Conservation (phyloP, 1,140 invertebrate species). For the Lepidurus arcticus region DNA sequence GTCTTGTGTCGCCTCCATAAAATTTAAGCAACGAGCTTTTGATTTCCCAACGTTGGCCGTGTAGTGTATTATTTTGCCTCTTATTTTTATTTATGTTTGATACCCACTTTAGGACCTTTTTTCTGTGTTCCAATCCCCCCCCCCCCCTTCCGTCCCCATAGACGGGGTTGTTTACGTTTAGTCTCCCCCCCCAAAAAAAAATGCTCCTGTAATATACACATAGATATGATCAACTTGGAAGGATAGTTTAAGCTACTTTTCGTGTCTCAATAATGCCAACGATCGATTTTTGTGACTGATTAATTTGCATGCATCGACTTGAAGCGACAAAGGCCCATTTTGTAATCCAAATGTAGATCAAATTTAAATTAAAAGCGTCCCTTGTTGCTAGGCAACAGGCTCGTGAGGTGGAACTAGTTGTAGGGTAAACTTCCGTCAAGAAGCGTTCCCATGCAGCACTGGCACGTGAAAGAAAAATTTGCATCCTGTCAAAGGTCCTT, state of each 20-base stretch:
- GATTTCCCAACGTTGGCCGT: neutral
- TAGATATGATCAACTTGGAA: neutral
- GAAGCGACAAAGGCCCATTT: too few species aligned
- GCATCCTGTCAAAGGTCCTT: too few species aligned
- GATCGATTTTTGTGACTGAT: too few species aligned
- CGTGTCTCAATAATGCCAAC: neutral
- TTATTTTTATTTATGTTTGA: conserved; percentile 7
- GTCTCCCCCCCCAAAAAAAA: neutral
- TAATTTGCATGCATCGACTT: too few species aligned
- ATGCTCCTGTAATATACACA: neutral
- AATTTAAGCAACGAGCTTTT: conserved; percentile 4
- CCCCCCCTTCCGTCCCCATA: too few species aligned
- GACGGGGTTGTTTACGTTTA: conserved; percentile 1
- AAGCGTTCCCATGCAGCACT: too few species aligned
- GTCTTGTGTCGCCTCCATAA: conserved; percentile 17
- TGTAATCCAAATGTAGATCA: too few species aligned
- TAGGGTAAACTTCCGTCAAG: too few species aligned
- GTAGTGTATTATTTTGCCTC: neutral
- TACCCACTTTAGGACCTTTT: neutral
- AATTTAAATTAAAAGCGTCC: too few species aligned
- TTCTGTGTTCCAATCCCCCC: neutral
- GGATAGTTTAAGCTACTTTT: neutral
- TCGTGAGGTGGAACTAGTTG: too few species aligned
- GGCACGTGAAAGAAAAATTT: too few species aligned
- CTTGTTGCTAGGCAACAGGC: too few species aligned